Evolutionary conservation across 23 tunicate species (phyloP).

Genomic region (Styela clava): DNA sequence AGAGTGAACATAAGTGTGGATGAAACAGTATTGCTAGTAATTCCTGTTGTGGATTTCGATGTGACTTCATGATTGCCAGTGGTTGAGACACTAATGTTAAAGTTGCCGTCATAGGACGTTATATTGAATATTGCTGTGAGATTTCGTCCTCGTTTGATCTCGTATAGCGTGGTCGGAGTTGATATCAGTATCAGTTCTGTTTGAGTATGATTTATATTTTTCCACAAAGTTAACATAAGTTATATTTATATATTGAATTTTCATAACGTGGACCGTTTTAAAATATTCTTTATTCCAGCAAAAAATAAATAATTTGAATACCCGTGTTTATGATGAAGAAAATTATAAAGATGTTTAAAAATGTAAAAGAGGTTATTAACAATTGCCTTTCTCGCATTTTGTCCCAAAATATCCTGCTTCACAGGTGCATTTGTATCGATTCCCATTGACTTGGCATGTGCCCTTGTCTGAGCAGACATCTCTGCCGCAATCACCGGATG

Average conservation of each 20-base stretch:
- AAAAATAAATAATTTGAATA: too few species aligned
- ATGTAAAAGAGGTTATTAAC: too few species aligned
- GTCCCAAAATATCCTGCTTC: constrained; percentile 3
- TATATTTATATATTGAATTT: too few species aligned
- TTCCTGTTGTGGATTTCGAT: neutral
- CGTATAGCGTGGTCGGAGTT: neutral
- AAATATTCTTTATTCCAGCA: too few species aligned
- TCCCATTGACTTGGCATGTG: neutral
- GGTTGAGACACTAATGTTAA: neutral
- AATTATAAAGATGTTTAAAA: too few species aligned
- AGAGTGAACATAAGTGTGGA: too few species aligned
- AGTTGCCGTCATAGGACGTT: neutral
- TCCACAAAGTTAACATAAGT: too few species aligned
- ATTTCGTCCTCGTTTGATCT: neutral
- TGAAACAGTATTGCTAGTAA: too few species aligned
- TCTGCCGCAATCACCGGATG: neutral
- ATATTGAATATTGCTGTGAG: neutral
- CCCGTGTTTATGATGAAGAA: too few species aligned
- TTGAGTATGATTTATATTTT: too few species aligned
- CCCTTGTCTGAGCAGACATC: neutral
- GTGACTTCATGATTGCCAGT: neutral
- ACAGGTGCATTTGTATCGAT: neutral
- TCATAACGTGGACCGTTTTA: too few species aligned
- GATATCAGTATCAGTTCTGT: neutral
- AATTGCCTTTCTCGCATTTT: constrained; percentile 13